Base-by-base conservation (phyloP, 1,140 invertebrate genomes). In the Cydia pomonella region DNA sequence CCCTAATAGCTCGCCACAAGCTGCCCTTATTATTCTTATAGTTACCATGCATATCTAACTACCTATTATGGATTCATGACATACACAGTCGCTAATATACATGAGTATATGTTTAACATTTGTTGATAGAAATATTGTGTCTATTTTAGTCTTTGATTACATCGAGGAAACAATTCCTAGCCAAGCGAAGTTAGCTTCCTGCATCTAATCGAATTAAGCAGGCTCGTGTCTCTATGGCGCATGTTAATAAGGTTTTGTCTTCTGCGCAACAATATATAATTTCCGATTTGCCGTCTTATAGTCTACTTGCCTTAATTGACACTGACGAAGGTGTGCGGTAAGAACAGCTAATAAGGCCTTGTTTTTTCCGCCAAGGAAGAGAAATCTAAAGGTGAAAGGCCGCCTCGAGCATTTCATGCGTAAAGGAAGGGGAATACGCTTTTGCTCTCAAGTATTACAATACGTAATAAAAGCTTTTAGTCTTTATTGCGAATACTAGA, bases 261-360 rank as follows among this genome's bases (percentile, higher is more conserved):
- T 33, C 64, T 27, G 27, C 27, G 63, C 63, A n/a, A 33, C 64
- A 38, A 18, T 69, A 69, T 69, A 69, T 69, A 69, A 69, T 69
- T 69, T 69, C 44, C 38, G 44, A 72, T 72, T 38, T 73, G 53
- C 53, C 47, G 29, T 62, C 47, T 73, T 73, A 27, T 62, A 47
- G 76, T 80, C 73, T 79, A 75, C 76, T 80, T 76, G 64, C 77
- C 74, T 79, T 88, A 86, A 88, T 88, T 87, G 86, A 88, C 86
- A 84, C 77, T 87, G 86, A 88, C 85, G 85, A 84, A 85, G 86
- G 86, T 84, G 72, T 76, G 75, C 62, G 59, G 71, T 41, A 53
- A 53, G 75, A 75, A 76, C 50, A 75, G 76, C 73, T 76, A 81
- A 81, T 81, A 81, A 78, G 75, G 64, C 75, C 76, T 78, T 76